Evolutionary conservation across 2,797 vertebrate species (phyloP).

Genomic region (Lithobates sylvaticus): DNA sequence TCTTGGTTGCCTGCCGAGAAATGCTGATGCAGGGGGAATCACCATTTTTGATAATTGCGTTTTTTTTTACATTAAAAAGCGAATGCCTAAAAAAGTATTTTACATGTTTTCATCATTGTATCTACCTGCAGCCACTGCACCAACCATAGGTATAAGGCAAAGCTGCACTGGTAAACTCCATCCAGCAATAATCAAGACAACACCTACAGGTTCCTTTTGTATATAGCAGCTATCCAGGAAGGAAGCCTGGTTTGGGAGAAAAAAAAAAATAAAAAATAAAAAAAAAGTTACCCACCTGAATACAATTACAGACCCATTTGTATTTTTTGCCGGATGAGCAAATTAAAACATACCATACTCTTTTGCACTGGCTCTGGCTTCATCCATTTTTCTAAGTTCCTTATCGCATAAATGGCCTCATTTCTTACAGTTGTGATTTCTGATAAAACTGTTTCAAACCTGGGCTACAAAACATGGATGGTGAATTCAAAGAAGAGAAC

Average conservation of each 20-base stretch:
- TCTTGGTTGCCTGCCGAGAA: no score
- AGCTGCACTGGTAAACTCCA: constrained; percentile 79
- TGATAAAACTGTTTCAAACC: constrained; percentile 78
- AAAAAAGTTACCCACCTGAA: background rate
- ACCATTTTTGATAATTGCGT: no score
- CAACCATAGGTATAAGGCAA: constrained; percentile 77
- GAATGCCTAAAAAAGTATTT: no score
- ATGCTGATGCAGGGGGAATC: no score
- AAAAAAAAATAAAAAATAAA: background rate
- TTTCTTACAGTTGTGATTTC: constrained; percentile 80
- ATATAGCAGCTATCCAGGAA: constrained; percentile 77
- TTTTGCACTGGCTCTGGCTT: constrained; percentile 75
- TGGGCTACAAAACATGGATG: constrained; percentile 68
- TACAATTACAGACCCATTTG: no score
- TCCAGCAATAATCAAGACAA: constrained; percentile 77
- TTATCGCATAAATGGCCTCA: constrained; percentile 77
- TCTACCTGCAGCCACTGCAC: constrained; percentile 79
- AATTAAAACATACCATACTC: constrained; percentile 73
- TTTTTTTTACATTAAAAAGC: no score
- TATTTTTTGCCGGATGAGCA: background rate
- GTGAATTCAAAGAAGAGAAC: background rate
- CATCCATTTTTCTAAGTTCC: constrained; percentile 81
- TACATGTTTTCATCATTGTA: background rate
- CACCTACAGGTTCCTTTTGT: constrained; percentile 78
- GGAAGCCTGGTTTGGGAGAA: constrained; percentile 69